Base-by-base conservation (phyloP, 2,113 vertebrate genomes). In the Syngnathoides biaculeatus region DNA sequence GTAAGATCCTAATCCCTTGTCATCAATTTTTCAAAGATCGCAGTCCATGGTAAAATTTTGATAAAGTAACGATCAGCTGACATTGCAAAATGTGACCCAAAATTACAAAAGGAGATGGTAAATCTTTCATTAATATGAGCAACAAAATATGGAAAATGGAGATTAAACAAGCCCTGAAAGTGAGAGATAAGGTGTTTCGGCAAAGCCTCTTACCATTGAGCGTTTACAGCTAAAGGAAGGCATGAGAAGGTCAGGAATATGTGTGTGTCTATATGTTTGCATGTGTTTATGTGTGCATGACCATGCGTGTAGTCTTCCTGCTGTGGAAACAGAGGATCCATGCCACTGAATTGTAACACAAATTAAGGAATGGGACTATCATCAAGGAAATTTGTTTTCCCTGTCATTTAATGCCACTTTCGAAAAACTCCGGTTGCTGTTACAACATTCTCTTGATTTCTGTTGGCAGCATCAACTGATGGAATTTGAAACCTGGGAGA, bases 181-280 rank as follows among this genome's bases (percentile, higher is more conserved):
- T 65, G 68, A 50, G 63, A 67, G 65, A 79, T 39, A 77, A 80
- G 79, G 78, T 75, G 81, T 79, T 71, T 64, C 69, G 56, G 27
- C 63, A 88, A 91, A 92, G 84, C 90, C 75, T 78, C 89, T 90
- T 91, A 90, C 58, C 72, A 74, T 86, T 68, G 88, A 84, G 85
- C 72, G 76, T 87, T 84, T 74, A 82, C 71, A 75, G 83, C 86
- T 87, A 87, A 84, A 86, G 77, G 67, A 80, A 78, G 77, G 55
- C 81, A 78, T 4, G 66, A 70, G 75, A 86, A 88, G 89, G 88
- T 86, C 81, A 80, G 45, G 22, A 61, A 47, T 3, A 48, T 12
- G 13, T 55, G 30, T 59, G 47, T 42, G 15, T 39, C 38, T 40
- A 20, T 42, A 38, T 40, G 58, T 22, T 8, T n/a, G 59, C 24